phyloP scores from a whole-genome alignment of 2,113 vertebrate genomes.

The Hippocampus guttulatus region DNA sequence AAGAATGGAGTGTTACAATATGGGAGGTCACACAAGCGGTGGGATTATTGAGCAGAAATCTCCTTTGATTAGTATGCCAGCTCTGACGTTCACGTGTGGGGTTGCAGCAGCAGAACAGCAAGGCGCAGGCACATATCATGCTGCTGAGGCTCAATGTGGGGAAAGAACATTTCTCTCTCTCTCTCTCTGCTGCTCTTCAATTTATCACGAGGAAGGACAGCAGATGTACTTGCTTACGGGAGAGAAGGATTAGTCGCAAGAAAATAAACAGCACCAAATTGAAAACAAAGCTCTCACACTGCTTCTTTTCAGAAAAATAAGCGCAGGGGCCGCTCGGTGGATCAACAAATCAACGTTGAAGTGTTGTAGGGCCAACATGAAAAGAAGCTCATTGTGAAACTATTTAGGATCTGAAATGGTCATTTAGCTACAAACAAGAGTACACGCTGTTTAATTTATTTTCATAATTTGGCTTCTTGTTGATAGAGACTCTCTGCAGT shows the following conservation, averaged over 20 bases:
- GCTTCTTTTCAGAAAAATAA: slow-evolving; percentile 43
- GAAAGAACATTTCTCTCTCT: background rate
- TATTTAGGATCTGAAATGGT: background rate
- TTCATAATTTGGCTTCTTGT: background rate
- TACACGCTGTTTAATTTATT: background rate
- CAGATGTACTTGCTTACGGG: slow-evolving; percentile 37
- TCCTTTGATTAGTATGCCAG: background rate
- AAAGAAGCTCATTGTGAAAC: slow-evolving; percentile 6
- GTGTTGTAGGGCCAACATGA: slow-evolving; percentile 29
- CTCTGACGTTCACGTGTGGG: background rate
- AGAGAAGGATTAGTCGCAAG: slow-evolving; percentile 42
- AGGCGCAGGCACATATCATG: background rate
- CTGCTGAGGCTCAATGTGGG: background rate
- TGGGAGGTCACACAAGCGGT: background rate
- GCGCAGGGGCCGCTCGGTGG: slow-evolving; percentile 7
- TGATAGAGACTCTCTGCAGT: background rate
- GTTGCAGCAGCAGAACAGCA: background rate
- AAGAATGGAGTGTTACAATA: background rate
- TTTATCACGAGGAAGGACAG: slow-evolving; percentile 12
- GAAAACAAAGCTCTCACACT: slow-evolving; percentile 40
- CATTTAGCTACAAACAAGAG: background rate
- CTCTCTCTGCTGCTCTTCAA: slow-evolving; percentile 11
- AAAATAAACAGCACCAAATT: slow-evolving; percentile 52
- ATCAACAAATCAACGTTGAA: slow-evolving; percentile 10
- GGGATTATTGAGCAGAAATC: background rate